A percentile compares a stretch with the other conserved stretches of the same genome.
These are phyloP conservation scores for Habrosyne pyritoides DNA, from an alignment of 2,888 invertebrate genomes.

Conservation along the genomic window DNA sequence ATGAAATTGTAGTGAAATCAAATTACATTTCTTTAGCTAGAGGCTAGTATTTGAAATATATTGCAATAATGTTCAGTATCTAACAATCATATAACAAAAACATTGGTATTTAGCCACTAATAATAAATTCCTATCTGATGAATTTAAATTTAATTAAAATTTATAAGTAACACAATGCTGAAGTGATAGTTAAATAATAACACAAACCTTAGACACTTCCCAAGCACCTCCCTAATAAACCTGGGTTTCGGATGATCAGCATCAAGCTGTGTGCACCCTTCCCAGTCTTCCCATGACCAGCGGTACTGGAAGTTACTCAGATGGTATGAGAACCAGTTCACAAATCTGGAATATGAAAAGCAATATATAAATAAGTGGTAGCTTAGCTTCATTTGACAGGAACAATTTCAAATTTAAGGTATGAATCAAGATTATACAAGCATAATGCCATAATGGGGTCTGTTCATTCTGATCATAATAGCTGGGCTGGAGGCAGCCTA, in stretches of 20 bases:
- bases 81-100: no score
- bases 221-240: constrained; percentile 96
- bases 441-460: no score
- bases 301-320: constrained; percentile 99
- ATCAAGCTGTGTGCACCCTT: constrained; percentile 92
- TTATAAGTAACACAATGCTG: not conserved
- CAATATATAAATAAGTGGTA: not conserved
- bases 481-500: no score
- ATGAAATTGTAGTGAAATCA: no score
- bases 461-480: no score
- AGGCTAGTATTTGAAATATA: no score
- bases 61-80: no score
- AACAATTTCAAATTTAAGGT: not conserved
- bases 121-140: no score
- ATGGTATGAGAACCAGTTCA: constrained; percentile 99
- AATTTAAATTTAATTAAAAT: no score
- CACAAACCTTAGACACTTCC: constrained; percentile 92
- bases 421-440: no score
- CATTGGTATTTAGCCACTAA: no score
- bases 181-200: not conserved
- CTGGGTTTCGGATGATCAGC: constrained; percentile 96
- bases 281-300: constrained; percentile 99
- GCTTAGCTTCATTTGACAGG: not conserved
- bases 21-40: no score
- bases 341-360: constrained; percentile 86